Evolutionary conservation across 37 sponge, comb jelly and placozoan genomes (phyloP), one percentile per base, ranked within the genome.

Genomic region (Halisarca cf. caerulea): DNA sequence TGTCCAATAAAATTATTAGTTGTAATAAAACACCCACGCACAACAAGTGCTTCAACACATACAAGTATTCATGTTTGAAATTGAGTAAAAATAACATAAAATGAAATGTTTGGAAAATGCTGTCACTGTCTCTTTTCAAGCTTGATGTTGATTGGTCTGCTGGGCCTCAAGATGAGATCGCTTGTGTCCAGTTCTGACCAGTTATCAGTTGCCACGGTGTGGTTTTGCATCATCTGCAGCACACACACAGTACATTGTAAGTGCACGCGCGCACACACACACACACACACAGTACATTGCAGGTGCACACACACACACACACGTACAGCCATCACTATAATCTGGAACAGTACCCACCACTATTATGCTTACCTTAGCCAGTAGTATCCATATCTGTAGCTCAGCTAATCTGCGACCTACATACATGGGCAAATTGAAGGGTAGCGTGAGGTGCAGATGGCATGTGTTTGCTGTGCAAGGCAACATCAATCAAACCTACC

Each of bases 401-500:
- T 74, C 77, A 36, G 77, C 77, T 40, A 74, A 36, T 25, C 77
- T 20, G 3, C 77, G 77, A 14, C 77, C 77, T 74, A 2, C 30
- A 55, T 20, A 55, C 17, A 55, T 11, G 17, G 57, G 17, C 30
- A 62, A 28, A 62, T n/a, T 30, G 64, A 62, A 28, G 15, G 18
- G 5, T 6, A 15, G 64, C 15, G n/a, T n/a, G 11, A 20, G 57
- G 11, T 55, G 57, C 17, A 11, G 57, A 11, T 20, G 17, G 57
- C 11, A 11, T 55, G 57, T 55, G 57, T 55, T 11, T 55, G 17
- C 57, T 55, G 17, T 11, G 57, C n/a, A n/a, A n/a, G n/a, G n/a
- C n/a, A n/a, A n/a, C n/a, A n/a, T n/a, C n/a, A n/a, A n/a, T n/a
- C 51, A 14, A 28, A 37, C 59, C 72, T 18, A 87, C 87, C 87